Percentiles rank a stretch among this genome's conserved stretches.
phyloP scores from a whole-genome alignment of 2,113 vertebrate species.

The Grus americana region DNA sequence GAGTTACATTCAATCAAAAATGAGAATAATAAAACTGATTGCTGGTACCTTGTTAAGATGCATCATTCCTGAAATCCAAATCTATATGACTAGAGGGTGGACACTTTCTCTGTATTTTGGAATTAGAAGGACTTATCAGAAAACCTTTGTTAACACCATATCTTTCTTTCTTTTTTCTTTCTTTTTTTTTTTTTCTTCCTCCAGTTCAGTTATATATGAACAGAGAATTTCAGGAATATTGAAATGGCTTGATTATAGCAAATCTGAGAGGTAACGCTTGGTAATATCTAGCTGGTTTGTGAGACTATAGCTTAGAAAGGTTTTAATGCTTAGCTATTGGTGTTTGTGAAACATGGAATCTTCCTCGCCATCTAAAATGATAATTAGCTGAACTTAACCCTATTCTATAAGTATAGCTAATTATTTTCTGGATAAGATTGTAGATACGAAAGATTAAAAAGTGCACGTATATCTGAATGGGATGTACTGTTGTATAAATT shows the following conservation, averaged over 20 bases:
- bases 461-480: not conserved
- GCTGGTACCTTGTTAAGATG: not conserved
- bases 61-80: not conserved
- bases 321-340: not conserved
- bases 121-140: not conserved
- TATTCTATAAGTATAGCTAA: not conserved
- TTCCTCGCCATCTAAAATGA: not conserved
- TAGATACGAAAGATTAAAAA: not conserved
- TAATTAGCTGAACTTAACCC: not conserved
- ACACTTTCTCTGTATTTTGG: not conserved
- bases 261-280: constrained; percentile 69
- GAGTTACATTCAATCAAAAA: not conserved
- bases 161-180: too few relatives aligned
- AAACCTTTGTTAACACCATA: not conserved
- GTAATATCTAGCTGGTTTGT: not conserved
- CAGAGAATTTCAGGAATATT: constrained; percentile 70
- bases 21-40: not conserved
- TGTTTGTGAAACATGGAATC: not conserved
- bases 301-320: not conserved
- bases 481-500: not conserved
- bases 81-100: not conserved
- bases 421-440: not conserved
- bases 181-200: not conserved
- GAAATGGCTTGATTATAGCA: constrained; percentile 75
- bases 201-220: constrained; percentile 63